Evolutionary conservation across 30 jellyfish, hydroid and myxozoan genomes (phyloP).

Genomic region (Aurelia sp.): DNA sequence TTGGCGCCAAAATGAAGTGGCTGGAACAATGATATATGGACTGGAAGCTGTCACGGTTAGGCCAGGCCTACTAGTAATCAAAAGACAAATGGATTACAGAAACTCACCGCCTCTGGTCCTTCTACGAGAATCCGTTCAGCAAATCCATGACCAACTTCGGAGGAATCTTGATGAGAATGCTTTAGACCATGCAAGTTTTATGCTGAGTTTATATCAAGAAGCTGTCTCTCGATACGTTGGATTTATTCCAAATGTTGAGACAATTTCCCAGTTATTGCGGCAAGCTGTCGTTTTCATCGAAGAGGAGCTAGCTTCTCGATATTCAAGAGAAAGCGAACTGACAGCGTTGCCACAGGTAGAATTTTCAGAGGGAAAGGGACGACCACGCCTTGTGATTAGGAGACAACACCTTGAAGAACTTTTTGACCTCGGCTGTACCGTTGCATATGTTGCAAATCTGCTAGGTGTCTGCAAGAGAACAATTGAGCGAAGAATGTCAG

Average conservation of each 20-base stretch:
- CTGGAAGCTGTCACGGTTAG: too few species aligned
- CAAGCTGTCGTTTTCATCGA: constrained; percentile 4
- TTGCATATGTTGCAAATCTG: constrained; percentile 10
- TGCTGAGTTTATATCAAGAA: constrained; percentile 10
- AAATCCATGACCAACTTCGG: constrained; percentile 23
- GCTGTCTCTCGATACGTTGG: not conserved
- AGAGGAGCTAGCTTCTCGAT: constrained; percentile 3
- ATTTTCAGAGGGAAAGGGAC: constrained; percentile 25
- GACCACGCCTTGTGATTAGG: constrained; percentile 34
- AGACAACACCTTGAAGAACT: constrained; percentile 15
- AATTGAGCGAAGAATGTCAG: constrained; percentile 34
- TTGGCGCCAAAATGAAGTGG: too few species aligned
- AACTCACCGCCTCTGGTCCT: constrained; percentile 30
- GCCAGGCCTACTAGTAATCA: not conserved
- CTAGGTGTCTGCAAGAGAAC: constrained; percentile 34
- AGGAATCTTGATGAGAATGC: constrained; percentile 3
- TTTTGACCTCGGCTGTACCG: constrained; percentile 19
- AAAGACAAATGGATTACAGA: constrained; percentile 21
- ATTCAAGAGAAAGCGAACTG: not conserved
- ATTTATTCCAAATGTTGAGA: constrained; percentile 5
- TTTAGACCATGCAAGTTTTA: constrained; percentile 28
- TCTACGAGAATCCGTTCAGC: constrained; percentile 17
- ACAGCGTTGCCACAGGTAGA: constrained; percentile 6
- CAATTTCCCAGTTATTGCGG: constrained; percentile 22
- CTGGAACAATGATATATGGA: too few species aligned